phyloP scores from a whole-genome alignment of 35 echinoderm and acorn worm genomes.

The Ptychodera flava region DNA sequence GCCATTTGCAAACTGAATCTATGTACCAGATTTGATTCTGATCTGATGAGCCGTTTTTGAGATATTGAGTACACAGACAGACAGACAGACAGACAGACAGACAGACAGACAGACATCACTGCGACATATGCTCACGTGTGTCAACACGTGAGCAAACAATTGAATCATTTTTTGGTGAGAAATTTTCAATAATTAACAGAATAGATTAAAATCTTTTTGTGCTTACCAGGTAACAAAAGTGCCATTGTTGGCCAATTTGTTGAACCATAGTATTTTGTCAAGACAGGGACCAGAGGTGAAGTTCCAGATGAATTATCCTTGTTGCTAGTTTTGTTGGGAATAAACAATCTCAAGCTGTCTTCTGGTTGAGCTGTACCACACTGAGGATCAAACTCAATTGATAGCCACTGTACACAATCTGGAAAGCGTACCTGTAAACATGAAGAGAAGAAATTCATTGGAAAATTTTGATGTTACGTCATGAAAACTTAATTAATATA shows the following conservation, averaged over 20 bases:
- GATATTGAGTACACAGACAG: too few relatives aligned
- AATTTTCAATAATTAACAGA: too few relatives aligned
- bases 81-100: too few relatives aligned
- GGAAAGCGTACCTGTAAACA: constrained; percentile 70
- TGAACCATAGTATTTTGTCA: constrained; percentile 70
- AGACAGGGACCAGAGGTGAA: constrained; percentile 28
- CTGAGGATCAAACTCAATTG: constrained; percentile 87
- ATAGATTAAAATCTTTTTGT: too few relatives aligned
- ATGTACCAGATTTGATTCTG: too few relatives aligned
- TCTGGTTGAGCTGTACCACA: constrained; percentile 96
- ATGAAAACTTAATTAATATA: neutral
- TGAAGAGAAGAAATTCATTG: constrained; percentile 13
- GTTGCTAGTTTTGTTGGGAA: constrained; percentile 1
- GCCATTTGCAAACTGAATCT: too few relatives aligned
- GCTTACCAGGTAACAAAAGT: constrained; percentile 70
- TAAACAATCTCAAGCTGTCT: constrained; percentile 84
- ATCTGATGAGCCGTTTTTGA: too few relatives aligned
- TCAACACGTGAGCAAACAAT: too few relatives aligned
- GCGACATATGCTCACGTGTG: too few relatives aligned
- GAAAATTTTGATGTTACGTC: neutral
- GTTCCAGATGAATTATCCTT: neutral
- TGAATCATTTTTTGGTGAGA: too few relatives aligned
- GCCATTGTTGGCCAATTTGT: constrained; percentile 85
- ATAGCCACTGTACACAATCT: constrained; percentile 85
- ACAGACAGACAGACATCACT: too few relatives aligned